Conservation (phyloP, 2,797 vertebrate genomes). For the Microctenopoma steveboyesi region DNA sequence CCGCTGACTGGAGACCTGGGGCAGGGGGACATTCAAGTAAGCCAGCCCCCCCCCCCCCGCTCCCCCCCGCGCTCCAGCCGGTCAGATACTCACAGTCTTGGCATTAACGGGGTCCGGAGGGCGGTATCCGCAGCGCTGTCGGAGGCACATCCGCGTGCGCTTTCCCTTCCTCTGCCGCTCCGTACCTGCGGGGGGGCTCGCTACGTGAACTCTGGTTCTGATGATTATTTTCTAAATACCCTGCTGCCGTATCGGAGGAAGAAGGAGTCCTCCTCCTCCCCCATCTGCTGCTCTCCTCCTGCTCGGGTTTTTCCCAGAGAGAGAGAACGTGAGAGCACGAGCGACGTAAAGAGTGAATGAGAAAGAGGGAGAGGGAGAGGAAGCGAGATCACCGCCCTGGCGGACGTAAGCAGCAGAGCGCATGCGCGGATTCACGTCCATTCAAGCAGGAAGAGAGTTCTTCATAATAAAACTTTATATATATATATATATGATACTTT, state of each 20-base stretch:
- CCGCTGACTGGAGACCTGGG: constrained; percentile 31
- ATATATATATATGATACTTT: background rate
- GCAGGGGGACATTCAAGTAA: constrained; percentile 18
- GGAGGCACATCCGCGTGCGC: constrained; percentile 84
- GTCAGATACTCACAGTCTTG: constrained; percentile 82
- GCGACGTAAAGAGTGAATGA: constrained; percentile 8
- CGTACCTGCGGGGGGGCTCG: constrained; percentile 15
- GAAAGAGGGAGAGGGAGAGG: constrained; percentile 36
- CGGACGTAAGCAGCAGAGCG: constrained; percentile 39
- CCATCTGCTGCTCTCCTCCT: constrained; percentile 56
- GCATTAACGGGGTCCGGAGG: constrained; percentile 83
- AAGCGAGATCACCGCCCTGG: constrained; percentile 62
- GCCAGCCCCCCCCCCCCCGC: background rate
- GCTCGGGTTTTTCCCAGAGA: constrained; percentile 73
- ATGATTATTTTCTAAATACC: constrained; percentile 16
- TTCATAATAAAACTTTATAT: constrained; percentile 24
- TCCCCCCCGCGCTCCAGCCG: constrained; percentile 11
- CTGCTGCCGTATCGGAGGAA: constrained; percentile 45
- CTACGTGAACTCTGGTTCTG: constrained; percentile 14
- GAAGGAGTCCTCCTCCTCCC: constrained; percentile 54
- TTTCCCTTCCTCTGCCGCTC: constrained; percentile 37
- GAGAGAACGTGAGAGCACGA: constrained; percentile 30
- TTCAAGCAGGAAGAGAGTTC: constrained; percentile 16
- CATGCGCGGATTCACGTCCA: constrained; percentile 59
- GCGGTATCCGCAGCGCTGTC: constrained; percentile 81